Conservation (phyloP, 2,113 vertebrate genomes). For the Hemiprocne comata region DNA sequence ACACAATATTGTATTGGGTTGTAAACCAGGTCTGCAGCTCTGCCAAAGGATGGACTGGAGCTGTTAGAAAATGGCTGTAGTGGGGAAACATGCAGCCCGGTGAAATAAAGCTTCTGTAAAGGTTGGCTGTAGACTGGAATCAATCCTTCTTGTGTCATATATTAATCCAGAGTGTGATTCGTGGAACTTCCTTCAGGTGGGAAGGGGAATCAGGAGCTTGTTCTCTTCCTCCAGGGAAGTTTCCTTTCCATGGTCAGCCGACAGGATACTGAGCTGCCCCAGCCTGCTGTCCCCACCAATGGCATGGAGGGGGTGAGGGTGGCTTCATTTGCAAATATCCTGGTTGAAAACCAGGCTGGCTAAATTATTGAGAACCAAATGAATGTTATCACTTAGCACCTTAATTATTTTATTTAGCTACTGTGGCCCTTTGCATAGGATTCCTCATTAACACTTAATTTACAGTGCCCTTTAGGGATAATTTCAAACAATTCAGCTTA, state of each 20-base stretch:
- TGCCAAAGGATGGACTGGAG: neutral
- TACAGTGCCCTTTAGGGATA: conserved; percentile 69
- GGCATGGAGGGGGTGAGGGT: neutral
- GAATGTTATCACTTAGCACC: conserved; percentile 62
- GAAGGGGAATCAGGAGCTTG: neutral
- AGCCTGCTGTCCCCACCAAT: neutral
- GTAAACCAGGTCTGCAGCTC: neutral
- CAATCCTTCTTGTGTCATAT: neutral
- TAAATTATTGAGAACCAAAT: conserved; percentile 49
- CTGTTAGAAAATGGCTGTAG: neutral
- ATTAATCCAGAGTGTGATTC: neutral
- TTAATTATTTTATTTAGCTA: conserved; percentile 73
- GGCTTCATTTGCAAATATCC: conserved; percentile 73
- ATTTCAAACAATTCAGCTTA: conserved; percentile 67
- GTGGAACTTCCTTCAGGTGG: neutral
- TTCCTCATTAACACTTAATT: conserved; percentile 73
- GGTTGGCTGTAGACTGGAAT: neutral
- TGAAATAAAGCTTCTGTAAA: conserved; percentile 44
- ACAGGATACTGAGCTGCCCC: neutral
- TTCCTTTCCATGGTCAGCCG: neutral
- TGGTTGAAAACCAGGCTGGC: conserved; percentile 31
- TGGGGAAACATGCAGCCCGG: rapidly evolving
- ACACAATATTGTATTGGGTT: neutral
- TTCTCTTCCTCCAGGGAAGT: neutral
- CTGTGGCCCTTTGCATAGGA: conserved; percentile 58